These are phyloP conservation scores for Allolobophora icterica DNA, from an alignment of 2,888 invertebrate species.

Conservation along the genomic window DNA sequence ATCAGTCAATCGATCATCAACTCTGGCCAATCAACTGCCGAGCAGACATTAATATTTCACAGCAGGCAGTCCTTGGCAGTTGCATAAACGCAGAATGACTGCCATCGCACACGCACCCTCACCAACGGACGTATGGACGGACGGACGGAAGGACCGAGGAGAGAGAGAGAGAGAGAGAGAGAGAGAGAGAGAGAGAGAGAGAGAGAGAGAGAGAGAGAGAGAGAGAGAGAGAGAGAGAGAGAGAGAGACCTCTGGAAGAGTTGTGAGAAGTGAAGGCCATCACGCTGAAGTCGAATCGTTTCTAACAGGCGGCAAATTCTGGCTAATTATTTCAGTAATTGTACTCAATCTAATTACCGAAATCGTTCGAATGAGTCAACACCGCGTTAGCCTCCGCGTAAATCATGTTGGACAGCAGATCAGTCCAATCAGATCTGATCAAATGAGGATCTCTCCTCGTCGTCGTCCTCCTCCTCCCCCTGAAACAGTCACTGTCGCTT, in stretches of 20 bases:
- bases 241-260: neutral
- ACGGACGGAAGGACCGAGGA: neutral
- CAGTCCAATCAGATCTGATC: slow-evolving; percentile 3
- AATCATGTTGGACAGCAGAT: slow-evolving; percentile 2
- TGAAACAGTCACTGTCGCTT: neutral
- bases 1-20: slow-evolving; percentile 20
- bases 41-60: neutral
- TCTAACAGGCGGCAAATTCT: neutral
- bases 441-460: neutral
- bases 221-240: neutral
- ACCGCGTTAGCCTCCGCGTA: neutral
- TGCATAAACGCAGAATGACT: neutral
- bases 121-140: neutral
- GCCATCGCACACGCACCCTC: neutral
- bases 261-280: neutral
- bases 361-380: neutral
- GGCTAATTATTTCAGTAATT: neutral
- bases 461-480: neutral
- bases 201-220: too few relatives aligned
- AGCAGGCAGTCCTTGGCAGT: neutral
- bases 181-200: too few relatives aligned
- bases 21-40: neutral
- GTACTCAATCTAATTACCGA: neutral
- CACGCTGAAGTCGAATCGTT: neutral
- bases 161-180: neutral